A percentile compares a stretch with the other conserved stretches of the same genome.
Conservation (phyloP, 2,888 invertebrate genomes). For the Yponomeuta plumbellus region DNA sequence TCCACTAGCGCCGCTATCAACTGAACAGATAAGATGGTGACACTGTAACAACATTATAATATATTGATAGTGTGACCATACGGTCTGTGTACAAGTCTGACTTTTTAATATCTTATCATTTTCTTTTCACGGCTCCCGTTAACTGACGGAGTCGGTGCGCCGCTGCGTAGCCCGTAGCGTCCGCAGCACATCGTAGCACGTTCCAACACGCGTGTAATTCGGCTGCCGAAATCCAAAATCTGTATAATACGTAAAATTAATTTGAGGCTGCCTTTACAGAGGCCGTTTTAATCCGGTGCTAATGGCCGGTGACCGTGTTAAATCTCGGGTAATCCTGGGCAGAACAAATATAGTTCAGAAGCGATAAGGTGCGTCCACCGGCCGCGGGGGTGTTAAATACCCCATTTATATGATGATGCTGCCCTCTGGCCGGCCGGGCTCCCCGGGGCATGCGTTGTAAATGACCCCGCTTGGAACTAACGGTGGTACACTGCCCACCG, state of each 20-base stretch:
- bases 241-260: conserved; percentile 39
- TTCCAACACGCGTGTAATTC: neutral
- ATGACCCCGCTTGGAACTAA: conserved; percentile 36
- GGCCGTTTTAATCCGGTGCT: conserved; percentile 66
- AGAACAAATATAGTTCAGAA: conserved; percentile 73
- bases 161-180: no score
- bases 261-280: conserved; percentile 66
- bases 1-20: no score
- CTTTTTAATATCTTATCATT: no score
- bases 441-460: conserved; percentile 35
- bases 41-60: no score
- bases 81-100: no score
- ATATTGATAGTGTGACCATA: no score
- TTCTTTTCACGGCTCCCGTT: neutral
- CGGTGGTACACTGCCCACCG: conserved; percentile 22
- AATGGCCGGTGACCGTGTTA: conserved; percentile 67
- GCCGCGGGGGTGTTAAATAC: conserved; percentile 54
- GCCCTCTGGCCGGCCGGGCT: conserved; percentile 27
- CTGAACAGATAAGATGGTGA: no score
- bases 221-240: neutral
- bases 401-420: conserved; percentile 74
- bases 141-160: neutral
- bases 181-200: neutral
- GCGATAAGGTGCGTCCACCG: conserved; percentile 71
- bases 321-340: conserved; percentile 69